Base-by-base conservation (phyloP, 2,888 invertebrate genomes). In the Conchocele bisecta region DNA sequence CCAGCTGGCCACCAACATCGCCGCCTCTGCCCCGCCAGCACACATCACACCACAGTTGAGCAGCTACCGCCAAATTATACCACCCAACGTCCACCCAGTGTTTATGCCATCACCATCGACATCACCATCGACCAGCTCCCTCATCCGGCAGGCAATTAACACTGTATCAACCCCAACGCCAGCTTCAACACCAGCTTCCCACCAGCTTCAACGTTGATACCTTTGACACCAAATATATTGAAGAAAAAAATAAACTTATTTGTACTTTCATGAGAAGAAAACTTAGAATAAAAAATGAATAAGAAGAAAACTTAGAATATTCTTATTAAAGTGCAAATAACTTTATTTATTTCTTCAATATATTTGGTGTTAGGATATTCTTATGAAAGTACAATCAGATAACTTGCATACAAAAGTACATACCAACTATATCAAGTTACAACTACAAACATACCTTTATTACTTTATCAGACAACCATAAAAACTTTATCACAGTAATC, bases 1-100 rank as follows among this genome's bases (percentile, higher is more conserved):
- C 37, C 61, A 56, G 61, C 33, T 61, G 22, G 61, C 69, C 37
- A 69, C 69, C 51, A 63, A 56, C 33, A 61, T 57, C 37, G 63
- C 61, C 26, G 61, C 63, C 17, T 63, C 69, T 57, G 61, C 63
- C 9, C 61, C 57, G 29, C 63, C 69, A 61, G 63, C 57, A 57
- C 60, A 53, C 56, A 20, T 51, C 33, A 54, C 35, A 59, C 26
- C 20, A 24, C 37, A 13, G 50, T 31, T 33, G 13, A n/a, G 22
- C 59, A 59, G 29, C 37, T n/a, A n/a, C n/a, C n/a, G n/a, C n/a
- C n/a, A n/a, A n/a, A n/a, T n/a, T n/a, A n/a, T n/a, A n/a, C n/a
- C n/a, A n/a, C 53, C 31, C 67, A 67, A 67, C 44, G 67, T 59
- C n/a, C 67, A 58, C 24, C 58, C 57, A 50, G 29, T 41, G 26